Conservation (phyloP, 2,888 invertebrate genomes). For the Odontocerum albicorne region DNA sequence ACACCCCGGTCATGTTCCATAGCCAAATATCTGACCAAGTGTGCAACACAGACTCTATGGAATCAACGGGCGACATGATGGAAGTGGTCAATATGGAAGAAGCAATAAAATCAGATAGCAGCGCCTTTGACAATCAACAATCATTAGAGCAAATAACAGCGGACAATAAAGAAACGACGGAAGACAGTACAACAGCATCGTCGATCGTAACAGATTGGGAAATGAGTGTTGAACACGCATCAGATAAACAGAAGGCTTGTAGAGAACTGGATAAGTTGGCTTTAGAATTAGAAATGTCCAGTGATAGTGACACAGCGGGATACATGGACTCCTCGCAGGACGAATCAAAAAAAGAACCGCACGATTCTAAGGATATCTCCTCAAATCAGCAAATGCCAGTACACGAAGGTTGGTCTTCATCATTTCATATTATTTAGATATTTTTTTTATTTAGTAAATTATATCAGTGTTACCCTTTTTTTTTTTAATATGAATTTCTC, state of each 20-base stretch:
- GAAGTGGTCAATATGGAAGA: constrained; percentile 47
- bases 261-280: constrained; percentile 43
- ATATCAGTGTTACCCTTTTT: too few species aligned
- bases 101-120: constrained; percentile 41
- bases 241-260: constrained; percentile 48
- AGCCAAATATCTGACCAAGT: constrained; percentile 48
- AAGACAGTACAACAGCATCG: constrained; percentile 40
- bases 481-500: too few species aligned
- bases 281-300: constrained; percentile 56
- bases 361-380: constrained; percentile 7
- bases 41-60: constrained; percentile 51
- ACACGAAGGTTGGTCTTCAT: constrained; percentile 10
- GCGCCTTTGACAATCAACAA: constrained; percentile 43
- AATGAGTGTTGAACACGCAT: constrained; percentile 60
- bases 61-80: constrained; percentile 48
- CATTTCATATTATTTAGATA: constrained; percentile 1
- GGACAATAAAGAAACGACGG: neutral
- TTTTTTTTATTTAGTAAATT: too few species aligned
- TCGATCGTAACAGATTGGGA: constrained; percentile 62
- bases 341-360: constrained; percentile 15
- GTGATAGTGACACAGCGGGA: constrained; percentile 52
- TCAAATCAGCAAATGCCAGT: constrained; percentile 14
- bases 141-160: neutral
- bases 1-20: constrained; percentile 59
- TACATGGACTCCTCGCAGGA: constrained; percentile 43